Evolutionary conservation across 2,113 vertebrate species (phyloP).

Genomic region (Corythornis cristatus): DNA sequence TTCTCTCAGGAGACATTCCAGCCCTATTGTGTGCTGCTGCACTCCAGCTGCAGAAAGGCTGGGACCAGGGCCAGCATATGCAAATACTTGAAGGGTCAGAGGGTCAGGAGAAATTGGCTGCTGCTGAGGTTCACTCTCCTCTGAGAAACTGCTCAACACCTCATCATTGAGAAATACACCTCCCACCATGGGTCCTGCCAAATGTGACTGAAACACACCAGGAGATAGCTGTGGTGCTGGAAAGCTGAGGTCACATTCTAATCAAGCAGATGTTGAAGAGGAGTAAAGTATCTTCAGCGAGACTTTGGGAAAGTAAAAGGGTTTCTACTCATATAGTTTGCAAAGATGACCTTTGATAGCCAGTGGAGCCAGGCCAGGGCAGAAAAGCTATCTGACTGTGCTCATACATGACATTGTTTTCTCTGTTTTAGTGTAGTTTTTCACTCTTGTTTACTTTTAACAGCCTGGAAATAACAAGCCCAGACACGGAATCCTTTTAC

Average conservation of each 20-base stretch:
- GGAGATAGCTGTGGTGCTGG: slow-evolving; percentile 26
- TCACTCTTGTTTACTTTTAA: background rate
- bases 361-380: background rate
- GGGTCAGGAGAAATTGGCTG: slow-evolving; percentile 65
- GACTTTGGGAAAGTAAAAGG: slow-evolving; percentile 4
- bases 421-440: background rate
- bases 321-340: background rate
- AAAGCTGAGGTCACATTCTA: slow-evolving; percentile 58
- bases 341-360: background rate
- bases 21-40: slow-evolving; percentile 48
- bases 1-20: slow-evolving; percentile 62
- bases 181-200: slow-evolving; percentile 2
- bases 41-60: slow-evolving; percentile 72
- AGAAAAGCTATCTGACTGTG: background rate
- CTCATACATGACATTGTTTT: background rate
- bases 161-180: slow-evolving; percentile 67
- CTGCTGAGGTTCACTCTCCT: slow-evolving; percentile 62
- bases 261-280: slow-evolving; percentile 20
- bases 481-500: background rate
- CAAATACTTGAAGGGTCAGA: slow-evolving; percentile 60
- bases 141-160: slow-evolving; percentile 61
- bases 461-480: background rate
- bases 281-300: background rate
- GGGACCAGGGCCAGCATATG: slow-evolving; percentile 63
- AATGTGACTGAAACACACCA: slow-evolving; percentile 40